Conservation (phyloP, 2,113 vertebrate genomes). For the Origma solitaria region DNA sequence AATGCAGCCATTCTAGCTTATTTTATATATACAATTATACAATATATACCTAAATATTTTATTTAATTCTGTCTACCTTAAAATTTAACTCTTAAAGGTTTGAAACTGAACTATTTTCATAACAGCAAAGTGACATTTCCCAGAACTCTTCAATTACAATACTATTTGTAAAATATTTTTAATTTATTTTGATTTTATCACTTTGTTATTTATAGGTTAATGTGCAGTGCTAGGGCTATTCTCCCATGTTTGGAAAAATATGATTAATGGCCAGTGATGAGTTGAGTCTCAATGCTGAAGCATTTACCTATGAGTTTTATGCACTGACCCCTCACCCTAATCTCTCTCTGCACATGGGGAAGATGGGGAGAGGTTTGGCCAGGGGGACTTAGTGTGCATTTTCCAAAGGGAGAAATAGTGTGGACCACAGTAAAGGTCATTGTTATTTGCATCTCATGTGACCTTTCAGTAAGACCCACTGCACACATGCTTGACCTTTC, state of each 20-base stretch:
- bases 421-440: not conserved
- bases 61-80: not conserved
- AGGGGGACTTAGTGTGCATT: not conserved
- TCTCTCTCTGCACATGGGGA: not conserved
- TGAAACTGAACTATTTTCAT: not conserved
- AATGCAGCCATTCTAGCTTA: not conserved
- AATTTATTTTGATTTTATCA: not conserved
- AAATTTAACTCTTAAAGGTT: not conserved
- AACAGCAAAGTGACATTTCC: not conserved
- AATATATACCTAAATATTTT: not conserved
- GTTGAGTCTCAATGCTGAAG: not conserved
- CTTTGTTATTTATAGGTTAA: not conserved
- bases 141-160: not conserved
- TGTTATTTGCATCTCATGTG: constrained; percentile 9
- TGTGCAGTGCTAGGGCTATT: accelerated
- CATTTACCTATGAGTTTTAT: not conserved
- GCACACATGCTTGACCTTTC: constrained; percentile 37
- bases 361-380: not conserved
- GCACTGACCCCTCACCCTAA: not conserved
- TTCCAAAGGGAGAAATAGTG: not conserved
- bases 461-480: constrained; percentile 30
- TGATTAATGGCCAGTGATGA: not conserved
- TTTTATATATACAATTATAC: not conserved
- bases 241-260: not conserved
- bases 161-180: not conserved